Evolutionary conservation across 2,797 vertebrate species (phyloP), one percentile per base, ranked within the genome.

Genomic region (Psittacula derbiana): DNA sequence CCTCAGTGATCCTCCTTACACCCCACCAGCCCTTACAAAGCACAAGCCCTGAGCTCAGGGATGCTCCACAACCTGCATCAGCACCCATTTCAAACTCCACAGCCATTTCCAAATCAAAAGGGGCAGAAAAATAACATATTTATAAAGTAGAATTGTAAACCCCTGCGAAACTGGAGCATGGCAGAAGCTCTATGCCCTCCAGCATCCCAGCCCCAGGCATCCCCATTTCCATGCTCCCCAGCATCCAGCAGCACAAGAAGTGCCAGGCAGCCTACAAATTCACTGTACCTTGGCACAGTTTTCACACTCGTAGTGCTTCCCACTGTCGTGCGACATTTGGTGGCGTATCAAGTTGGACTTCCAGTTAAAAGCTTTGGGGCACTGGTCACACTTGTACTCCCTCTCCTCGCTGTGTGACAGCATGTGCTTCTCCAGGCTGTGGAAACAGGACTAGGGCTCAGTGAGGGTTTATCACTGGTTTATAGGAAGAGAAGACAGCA

Each of bases 231-330:
- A 41, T 11, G 71, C 75, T 82, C 86, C 88, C 36, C 3, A 27
- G 41, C 50, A 73, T 73, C 30, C 36, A 60, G 84, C 82, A 93
- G 70, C 64, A 90, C 17, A 33, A 83, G 83, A 66, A 95, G 83
- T 40, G n/a, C 93, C 96, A 92, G 94, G 60, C 66, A 98, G 96
- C 97, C 95, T 75, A 80, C 93, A 98, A 98, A 98, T 99, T 99
- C 99, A 99, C 99, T 98, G 98, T 99, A 99, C 99, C 99, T 99
- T 99, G 99, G 99, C 99, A 98, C 99, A 99, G 98, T 99, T 99
- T 98, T 99, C 99, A 98, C 99, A 99, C 98, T 99, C 99, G 18
- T 99, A 99, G 98, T 99, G 99, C 98, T 99, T 99, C 98, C 99
- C 99, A 7, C 98, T 99, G 98, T 99, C 99, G 36, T 99, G 99